Base-by-base conservation (phyloP, 2,113 vertebrate genomes). In the Psilopsiagon aurifrons region DNA sequence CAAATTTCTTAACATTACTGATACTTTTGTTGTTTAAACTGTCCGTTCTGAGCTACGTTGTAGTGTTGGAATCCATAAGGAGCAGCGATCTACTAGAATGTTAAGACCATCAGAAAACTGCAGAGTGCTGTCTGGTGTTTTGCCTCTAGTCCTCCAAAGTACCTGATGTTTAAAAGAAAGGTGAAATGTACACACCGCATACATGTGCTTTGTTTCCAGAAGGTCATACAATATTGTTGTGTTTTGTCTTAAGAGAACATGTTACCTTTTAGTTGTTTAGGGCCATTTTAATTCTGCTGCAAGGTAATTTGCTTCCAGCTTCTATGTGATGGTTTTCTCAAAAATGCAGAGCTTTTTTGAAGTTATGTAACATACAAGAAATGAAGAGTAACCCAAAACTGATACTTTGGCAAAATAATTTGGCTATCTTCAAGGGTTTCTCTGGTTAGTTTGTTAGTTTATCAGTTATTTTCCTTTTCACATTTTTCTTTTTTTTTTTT, bases 371-470 rank as follows among this genome's bases (percentile, higher is more conserved):
- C 15, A 14, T 31, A 8, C 6, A 67, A 70, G 13, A 59, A 59
- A 20, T 68, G n/a, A 94, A 77, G 49, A 86, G n/a, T 31, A 90
- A 17, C 51, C 86, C n/a, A 66, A 46, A 80, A 10, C 29, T 13
- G 82, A 2, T 95, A 71, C 55, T 92, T 92, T 41, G 79, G 64
- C 46, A 13, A 8, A 80, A 54, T 95, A 81, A 81, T 97, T 95
- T 94, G 86, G 92, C 57, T 94, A 63, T 64, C 67, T 92, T 94
- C 88, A 35, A 0, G 80, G 46, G 83, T 86, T 93, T 84, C 43
- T 95, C 59, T 73, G 81, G 94, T 96, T 97, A 95, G 79, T 96
- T 64, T 92, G 94, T 96, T 97, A 95, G 79, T 96, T 64, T 92
- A 94, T 91, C 92, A 83, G 77, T 88, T 97, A 60, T 95, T 94